These are phyloP conservation scores for Harpalus rubripes DNA, from an alignment of 2,888 invertebrate genomes.

Conservation along the genomic window DNA sequence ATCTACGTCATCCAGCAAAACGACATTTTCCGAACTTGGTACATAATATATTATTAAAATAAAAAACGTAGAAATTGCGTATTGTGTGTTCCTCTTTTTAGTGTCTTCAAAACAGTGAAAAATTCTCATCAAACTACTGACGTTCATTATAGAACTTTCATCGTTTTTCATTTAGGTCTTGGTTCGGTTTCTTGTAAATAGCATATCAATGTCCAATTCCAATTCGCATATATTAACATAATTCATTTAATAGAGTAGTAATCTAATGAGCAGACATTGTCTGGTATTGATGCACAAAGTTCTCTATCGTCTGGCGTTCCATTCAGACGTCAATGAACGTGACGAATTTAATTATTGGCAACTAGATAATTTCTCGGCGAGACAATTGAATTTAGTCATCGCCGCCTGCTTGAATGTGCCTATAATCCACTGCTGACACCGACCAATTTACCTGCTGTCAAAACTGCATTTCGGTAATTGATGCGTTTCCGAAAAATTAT, in stretches of 20 bases:
- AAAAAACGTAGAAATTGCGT: no score
- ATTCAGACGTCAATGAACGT: constrained; percentile 43
- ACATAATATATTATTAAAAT: no score
- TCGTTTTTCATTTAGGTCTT: no score
- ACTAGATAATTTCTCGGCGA: constrained; percentile 40
- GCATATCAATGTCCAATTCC: no score
- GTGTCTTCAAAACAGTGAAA: no score
- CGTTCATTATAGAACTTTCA: no score
- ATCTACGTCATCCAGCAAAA: no score
- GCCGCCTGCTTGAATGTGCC: constrained; percentile 35
- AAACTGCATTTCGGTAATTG: not conserved
- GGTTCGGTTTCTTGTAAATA: no score
- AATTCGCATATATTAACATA: not conserved
- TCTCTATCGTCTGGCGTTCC: not conserved
- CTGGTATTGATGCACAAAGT: not conserved
- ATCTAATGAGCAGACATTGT: constrained; percentile 1
- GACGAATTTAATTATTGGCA: constrained; percentile 54
- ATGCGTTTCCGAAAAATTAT: no score
- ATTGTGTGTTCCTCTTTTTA: no score
- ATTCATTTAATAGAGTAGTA: constrained; percentile 10
- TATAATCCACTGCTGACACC: constrained; percentile 2
- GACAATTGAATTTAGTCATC: constrained; percentile 49
- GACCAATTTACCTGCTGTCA: not conserved
- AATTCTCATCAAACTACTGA: no score
- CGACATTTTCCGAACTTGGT: no score